Conservation (phyloP, 2,113 vertebrate species). For the Dromaius novaehollandiae region DNA sequence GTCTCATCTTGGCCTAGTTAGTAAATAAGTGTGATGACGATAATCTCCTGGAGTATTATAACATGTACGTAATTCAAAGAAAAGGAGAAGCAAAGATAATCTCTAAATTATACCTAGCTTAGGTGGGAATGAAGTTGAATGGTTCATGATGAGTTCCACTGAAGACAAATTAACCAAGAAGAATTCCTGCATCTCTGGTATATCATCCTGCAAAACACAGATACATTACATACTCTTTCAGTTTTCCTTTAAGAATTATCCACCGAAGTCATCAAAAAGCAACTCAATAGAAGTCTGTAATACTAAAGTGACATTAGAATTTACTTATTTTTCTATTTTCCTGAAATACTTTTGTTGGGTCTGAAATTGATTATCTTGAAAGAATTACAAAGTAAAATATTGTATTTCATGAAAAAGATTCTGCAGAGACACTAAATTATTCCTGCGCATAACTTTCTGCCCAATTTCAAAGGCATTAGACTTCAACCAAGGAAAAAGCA, state of each 20-base stretch:
- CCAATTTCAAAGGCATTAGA: background rate
- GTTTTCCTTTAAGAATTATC: background rate
- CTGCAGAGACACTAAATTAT: background rate
- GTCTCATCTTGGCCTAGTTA: background rate
- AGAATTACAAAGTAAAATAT: background rate
- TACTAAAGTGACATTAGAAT: background rate
- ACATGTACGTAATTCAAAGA: background rate
- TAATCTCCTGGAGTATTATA: background rate
- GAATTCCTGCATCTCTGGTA: constrained; percentile 92
- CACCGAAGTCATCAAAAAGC: background rate
- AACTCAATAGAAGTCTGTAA: background rate
- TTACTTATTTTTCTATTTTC: background rate
- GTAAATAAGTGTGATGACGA: background rate
- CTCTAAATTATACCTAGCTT: constrained; percentile 81
- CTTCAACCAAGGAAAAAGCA: background rate
- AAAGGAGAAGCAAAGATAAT: background rate
- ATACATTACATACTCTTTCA: background rate
- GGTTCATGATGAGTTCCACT: constrained; percentile 87
- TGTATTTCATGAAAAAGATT: background rate
- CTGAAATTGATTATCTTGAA: background rate
- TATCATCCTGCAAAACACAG: constrained; percentile 85
- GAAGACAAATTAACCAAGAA: constrained; percentile 93
- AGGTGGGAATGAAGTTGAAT: constrained; percentile 79
- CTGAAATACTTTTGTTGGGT: background rate
- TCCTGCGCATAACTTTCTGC: background rate